Percentiles rank a stretch among this genome's conserved stretches.
Evolutionary conservation across 2,113 vertebrate species (phyloP).

Genomic region (Struthio camelus): DNA sequence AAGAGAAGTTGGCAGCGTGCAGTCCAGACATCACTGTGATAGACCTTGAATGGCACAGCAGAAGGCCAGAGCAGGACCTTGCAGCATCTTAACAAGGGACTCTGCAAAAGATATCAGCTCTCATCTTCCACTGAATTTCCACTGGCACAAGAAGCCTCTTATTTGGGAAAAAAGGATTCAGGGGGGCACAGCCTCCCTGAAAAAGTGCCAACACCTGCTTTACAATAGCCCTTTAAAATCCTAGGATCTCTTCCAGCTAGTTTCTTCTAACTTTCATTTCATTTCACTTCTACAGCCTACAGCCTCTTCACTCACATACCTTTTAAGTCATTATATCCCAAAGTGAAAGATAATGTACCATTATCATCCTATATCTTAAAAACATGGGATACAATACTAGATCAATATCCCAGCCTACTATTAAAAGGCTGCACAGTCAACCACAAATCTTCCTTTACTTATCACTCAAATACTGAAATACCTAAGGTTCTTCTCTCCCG

Average conservation of each 20-base stretch:
- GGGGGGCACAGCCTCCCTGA: neutral
- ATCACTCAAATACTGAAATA: conserved; percentile 67
- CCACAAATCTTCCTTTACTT: conserved; percentile 66
- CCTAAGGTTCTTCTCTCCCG: conserved; percentile 14
- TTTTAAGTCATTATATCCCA: conserved; percentile 70
- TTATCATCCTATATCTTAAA: conserved; percentile 61
- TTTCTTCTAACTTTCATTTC: conserved; percentile 28
- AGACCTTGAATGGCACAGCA: neutral
- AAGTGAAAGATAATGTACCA: conserved; percentile 66
- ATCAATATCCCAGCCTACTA: conserved; percentile 67
- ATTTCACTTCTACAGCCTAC: conserved; percentile 45
- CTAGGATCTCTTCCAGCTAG: neutral
- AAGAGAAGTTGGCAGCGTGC: rapidly evolving
- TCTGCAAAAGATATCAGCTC: neutral
- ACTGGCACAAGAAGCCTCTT: neutral
- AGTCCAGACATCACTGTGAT: neutral
- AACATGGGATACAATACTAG: conserved; percentile 58
- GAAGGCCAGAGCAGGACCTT: neutral
- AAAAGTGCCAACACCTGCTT: neutral
- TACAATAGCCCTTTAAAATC: neutral
- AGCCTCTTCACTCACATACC: conserved; percentile 16
- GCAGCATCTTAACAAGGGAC: neutral
- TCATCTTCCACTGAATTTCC: neutral
- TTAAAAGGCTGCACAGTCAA: conserved; percentile 57
- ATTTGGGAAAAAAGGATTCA: neutral